Evolutionary conservation across 2,888 invertebrate genomes (phyloP).

Genomic region (Perizoma flavofasciatum): DNA sequence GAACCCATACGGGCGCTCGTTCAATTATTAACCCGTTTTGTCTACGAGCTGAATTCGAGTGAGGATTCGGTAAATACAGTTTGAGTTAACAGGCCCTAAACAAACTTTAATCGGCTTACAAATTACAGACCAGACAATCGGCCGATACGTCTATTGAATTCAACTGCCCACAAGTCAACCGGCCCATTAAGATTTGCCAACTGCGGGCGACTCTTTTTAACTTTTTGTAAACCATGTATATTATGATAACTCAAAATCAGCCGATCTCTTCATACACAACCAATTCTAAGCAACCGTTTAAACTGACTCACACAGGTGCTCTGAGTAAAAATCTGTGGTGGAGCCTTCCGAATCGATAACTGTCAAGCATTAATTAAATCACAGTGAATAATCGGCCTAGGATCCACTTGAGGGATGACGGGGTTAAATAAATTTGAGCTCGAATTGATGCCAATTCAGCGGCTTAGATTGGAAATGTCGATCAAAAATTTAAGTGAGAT

Average conservation of each 20-base stretch:
- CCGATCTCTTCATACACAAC: too few relatives aligned
- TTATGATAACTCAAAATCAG: too few relatives aligned
- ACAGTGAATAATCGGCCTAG: conserved; percentile 33
- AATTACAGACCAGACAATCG: background rate
- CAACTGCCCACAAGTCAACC: too few relatives aligned
- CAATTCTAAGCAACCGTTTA: too few relatives aligned
- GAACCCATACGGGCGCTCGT: background rate
- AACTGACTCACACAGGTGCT: too few relatives aligned
- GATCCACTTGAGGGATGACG: conserved; percentile 21
- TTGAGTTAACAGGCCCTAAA: background rate
- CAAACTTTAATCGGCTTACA: background rate
- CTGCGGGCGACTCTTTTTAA: too few relatives aligned
- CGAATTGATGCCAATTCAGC: background rate
- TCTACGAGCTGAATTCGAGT: background rate
- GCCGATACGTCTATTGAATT: too few relatives aligned
- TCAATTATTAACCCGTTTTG: background rate
- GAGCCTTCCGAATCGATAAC: conserved; percentile 9
- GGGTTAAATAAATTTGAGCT: conserved; percentile 16
- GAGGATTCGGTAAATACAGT: too few relatives aligned
- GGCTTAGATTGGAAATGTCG: background rate
- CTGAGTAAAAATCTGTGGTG: background rate
- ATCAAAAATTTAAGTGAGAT: background rate
- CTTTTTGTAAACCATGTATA: too few relatives aligned
- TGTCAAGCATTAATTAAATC: conserved; percentile 43
- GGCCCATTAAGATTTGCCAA: too few relatives aligned